These are phyloP conservation scores for Holothuria leucospilota DNA, from an alignment of 53 echinoderm and acorn worm genomes.

Conservation along the genomic window DNA sequence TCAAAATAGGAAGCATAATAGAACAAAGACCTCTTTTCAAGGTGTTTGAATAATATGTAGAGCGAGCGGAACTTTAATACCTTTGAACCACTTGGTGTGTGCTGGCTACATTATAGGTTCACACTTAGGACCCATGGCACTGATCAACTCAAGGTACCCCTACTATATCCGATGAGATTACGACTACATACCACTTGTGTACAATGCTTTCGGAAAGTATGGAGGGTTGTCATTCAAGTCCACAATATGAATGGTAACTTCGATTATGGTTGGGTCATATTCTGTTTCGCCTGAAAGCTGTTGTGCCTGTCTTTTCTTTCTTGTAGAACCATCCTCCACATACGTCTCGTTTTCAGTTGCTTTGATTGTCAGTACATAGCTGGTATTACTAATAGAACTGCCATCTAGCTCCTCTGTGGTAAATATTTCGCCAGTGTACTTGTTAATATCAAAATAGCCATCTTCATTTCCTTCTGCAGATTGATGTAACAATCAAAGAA, in stretches of 20 bases:
- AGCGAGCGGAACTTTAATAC: no score
- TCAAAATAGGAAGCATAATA: no score
- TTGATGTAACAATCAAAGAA: neutral
- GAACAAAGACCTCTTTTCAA: no score
- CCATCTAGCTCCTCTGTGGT: neutral
- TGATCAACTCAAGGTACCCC: no score
- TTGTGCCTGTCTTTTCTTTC: neutral
- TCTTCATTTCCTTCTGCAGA: constrained; percentile 10
- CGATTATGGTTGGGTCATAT: neutral
- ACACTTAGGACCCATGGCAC: no score
- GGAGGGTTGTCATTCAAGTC: constrained; percentile 19
- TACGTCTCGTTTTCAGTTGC: neutral
- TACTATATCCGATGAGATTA: neutral
- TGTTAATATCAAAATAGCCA: neutral
- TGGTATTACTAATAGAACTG: neutral
- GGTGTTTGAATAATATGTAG: no score
- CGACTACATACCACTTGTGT: constrained; percentile 2
- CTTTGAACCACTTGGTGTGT: no score
- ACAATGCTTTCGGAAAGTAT: neutral
- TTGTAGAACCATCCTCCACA: neutral
- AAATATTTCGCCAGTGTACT: neutral
- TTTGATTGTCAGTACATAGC: neutral
- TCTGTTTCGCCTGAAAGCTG: neutral
- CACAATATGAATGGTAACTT: neutral
- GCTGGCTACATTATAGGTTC: no score